Evolutionary conservation across 2,888 invertebrate genomes (phyloP).

Genomic region (Macrophya annulata): DNA sequence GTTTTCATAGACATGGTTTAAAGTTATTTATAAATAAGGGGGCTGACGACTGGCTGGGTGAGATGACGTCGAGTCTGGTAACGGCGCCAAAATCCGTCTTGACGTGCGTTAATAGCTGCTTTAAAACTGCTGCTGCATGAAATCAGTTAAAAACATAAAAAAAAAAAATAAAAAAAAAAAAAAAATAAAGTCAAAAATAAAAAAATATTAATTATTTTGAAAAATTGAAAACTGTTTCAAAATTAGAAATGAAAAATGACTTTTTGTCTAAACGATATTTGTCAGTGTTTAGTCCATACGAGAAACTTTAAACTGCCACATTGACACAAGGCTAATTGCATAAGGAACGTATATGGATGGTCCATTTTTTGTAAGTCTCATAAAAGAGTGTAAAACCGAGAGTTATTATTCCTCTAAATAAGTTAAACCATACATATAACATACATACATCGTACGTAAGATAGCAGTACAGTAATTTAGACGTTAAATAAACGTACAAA

Average conservation of each 20-base stretch:
- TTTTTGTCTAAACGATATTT: not conserved
- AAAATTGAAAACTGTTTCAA: not conserved
- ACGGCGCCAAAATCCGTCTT: not conserved
- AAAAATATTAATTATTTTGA: not conserved
- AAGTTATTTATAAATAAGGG: slow-evolving; percentile 28
- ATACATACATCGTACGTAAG: not conserved
- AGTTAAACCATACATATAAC: not conserved
- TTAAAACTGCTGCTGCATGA: not conserved
- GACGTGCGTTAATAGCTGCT: slow-evolving; percentile 12
- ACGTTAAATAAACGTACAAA: not conserved
- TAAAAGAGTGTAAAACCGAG: not conserved
- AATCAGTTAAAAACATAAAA: too few species aligned
- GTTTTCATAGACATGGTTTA: slow-evolving; percentile 21
- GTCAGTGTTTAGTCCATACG: not conserved
- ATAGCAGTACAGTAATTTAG: slow-evolving; percentile 27
- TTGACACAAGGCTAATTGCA: not conserved
- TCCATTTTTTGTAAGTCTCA: not conserved
- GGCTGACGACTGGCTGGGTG: not conserved
- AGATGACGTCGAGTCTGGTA: not conserved
- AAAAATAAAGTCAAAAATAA: not conserved
- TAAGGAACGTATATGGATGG: not conserved
- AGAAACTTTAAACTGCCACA: not conserved
- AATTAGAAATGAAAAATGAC: not conserved
- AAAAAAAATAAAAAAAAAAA: not conserved
- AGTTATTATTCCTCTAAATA: slow-evolving; percentile 6